phyloP scores from a whole-genome alignment of 2,888 invertebrate genomes.

The Helleia helle region DNA sequence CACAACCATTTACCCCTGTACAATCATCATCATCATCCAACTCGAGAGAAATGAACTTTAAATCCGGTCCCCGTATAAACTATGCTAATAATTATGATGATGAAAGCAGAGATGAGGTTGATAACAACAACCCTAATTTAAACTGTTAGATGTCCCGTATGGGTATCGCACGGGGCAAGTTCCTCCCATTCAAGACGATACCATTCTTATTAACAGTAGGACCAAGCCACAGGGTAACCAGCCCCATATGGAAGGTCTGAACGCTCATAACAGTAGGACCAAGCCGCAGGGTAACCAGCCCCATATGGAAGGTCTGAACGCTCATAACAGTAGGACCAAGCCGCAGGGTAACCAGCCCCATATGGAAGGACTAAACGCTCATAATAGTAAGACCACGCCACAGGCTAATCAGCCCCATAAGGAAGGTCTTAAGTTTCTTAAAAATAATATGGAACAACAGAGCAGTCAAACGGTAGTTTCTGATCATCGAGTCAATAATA shows the following conservation, averaged over 20 bases:
- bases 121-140: background rate
- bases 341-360: background rate
- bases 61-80: background rate
- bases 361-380: background rate
- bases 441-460: background rate
- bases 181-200: background rate
- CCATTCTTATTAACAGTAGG: background rate
- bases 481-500: no score
- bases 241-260: background rate
- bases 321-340: background rate
- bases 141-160: background rate
- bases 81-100: background rate
- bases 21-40: background rate
- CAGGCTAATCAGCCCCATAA: background rate
- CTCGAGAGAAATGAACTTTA: background rate
- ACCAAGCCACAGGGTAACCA: conserved; percentile 8
- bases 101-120: background rate
- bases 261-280: background rate
- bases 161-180: conserved; percentile 8
- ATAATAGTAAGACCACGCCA: background rate
- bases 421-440: background rate
- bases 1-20: conserved; percentile 1
- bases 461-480: no score
- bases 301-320: background rate
- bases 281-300: background rate